A percentile compares a stretch with the other conserved stretches of the same genome.
Conservation (phyloP, 2,113 vertebrate species). For the Ageneiosus marmoratus region DNA sequence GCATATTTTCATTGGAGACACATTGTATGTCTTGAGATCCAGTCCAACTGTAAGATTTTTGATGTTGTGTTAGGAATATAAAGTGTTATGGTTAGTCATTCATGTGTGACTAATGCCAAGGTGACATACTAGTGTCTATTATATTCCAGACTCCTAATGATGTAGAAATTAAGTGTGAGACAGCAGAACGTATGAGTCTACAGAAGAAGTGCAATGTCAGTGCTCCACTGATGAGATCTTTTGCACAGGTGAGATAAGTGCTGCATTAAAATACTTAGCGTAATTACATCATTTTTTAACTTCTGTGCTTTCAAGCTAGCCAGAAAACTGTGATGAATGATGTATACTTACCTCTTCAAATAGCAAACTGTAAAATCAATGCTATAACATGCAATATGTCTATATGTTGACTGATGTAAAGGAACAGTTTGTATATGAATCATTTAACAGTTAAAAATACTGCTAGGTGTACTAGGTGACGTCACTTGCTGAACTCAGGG, state of each 20-base stretch:
- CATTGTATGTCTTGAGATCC: neutral
- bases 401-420: neutral
- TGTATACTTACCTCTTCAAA: neutral
- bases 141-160: slow-evolving; percentile 82
- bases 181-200: slow-evolving; percentile 64
- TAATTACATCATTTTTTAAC: neutral
- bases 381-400: neutral
- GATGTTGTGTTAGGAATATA: neutral
- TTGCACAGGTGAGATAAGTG: slow-evolving; percentile 79
- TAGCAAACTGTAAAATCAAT: neutral
- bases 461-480: neutral
- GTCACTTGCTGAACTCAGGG: neutral
- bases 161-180: slow-evolving; percentile 81
- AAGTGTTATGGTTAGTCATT: neutral
- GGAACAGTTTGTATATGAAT: neutral
- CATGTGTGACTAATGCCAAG: neutral
- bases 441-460: neutral
- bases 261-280: neutral
- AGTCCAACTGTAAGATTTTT: neutral
- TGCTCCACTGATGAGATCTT: slow-evolving; percentile 87
- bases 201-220: slow-evolving; percentile 84
- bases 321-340: neutral
- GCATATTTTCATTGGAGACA: neutral
- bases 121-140: neutral
- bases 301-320: too few species aligned